Evolutionary conservation across 1,140 invertebrate species (phyloP).

Genomic region (Calycopis cecrops): DNA sequence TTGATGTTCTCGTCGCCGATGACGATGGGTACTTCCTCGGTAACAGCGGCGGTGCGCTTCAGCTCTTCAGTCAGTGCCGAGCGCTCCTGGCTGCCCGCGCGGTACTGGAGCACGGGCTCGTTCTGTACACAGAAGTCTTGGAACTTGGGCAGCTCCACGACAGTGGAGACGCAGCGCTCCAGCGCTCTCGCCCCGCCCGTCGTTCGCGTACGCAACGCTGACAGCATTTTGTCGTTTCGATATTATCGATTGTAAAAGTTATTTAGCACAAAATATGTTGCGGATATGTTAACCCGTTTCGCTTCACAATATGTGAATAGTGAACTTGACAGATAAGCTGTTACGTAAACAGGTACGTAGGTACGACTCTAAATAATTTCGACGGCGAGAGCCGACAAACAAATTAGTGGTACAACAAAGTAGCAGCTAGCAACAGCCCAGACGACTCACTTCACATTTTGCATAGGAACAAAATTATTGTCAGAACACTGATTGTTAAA

Average conservation of each 20-base stretch:
- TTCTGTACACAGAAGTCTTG: slow-evolving; percentile 85
- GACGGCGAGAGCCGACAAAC: neutral
- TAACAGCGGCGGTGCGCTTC: slow-evolving; percentile 78
- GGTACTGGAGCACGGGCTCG: slow-evolving; percentile 88
- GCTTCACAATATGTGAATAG: neutral
- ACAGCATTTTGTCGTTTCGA: slow-evolving; percentile 38
- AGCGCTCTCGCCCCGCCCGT: slow-evolving; percentile 35
- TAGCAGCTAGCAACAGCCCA: neutral
- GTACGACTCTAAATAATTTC: neutral
- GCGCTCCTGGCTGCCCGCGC: slow-evolving; percentile 89
- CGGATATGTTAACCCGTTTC: neutral
- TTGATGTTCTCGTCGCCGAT: slow-evolving; percentile 92
- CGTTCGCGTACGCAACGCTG: slow-evolving; percentile 33
- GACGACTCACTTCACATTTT: neutral
- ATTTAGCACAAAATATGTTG: neutral
- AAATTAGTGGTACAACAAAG: neutral
- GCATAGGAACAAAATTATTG: neutral
- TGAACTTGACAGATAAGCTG: slow-evolving; percentile 5
- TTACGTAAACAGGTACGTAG: neutral
- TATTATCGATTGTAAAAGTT: neutral
- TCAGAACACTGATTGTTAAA: neutral
- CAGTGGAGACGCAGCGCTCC: slow-evolving; percentile 75
- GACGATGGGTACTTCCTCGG: slow-evolving; percentile 92
- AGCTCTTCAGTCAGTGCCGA: slow-evolving; percentile 84
- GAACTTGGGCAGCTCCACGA: slow-evolving; percentile 78